Evolutionary conservation across 2,797 vertebrate species (phyloP), one percentile per base, ranked within the genome.

Genomic region (Podargus strigoides): DNA sequence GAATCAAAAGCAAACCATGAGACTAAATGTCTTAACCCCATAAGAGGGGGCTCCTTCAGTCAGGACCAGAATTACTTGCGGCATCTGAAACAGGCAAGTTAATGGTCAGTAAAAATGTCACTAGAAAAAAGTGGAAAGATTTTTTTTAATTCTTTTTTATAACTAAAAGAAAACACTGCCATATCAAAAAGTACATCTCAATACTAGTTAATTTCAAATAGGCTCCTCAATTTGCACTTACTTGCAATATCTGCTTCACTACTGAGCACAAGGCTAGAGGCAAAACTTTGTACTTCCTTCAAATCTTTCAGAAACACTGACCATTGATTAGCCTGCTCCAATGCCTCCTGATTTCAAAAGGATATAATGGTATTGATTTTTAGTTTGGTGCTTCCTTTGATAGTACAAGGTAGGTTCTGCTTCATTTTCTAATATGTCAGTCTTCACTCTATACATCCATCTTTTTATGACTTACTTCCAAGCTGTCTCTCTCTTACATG

Each of bases 1-100:
- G 21, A 69, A 70, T 22, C 3, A 39, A 36, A 63, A 78, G 4
- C 4, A 92, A 90, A 59, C 7, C 5, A 5, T 46, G 37, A 34
- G 78, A 55, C 1, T 20, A 36, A 53, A 52, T 9, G 7, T 32
- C 36, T 68, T 68, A 56, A 50, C 11, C 53, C 13, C 1, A 0
- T 7, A 32, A 58, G 24, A 55, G 18, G 8, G 9, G 23, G 24
- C 19, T 77, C 41, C 15, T 36, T 44, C 30, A 80, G 17, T 36
- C 55, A 77, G 14, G 28, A 70, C 19, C 14, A 12, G 15, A 26
- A 53, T 32, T 49, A 23, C 13, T 50, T 22, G 7, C 5, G 82
- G 28, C 9, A 64, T 30, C 26, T 66, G 36, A 72, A 84, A 81
- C 3, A 74, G 8, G 4, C 14, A 27, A 85, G 20, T 23, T 62